Evolutionary conservation across 2,113 vertebrate species (phyloP), one percentile per base, ranked within the genome.

Genomic region (Lepus timidus): DNA sequence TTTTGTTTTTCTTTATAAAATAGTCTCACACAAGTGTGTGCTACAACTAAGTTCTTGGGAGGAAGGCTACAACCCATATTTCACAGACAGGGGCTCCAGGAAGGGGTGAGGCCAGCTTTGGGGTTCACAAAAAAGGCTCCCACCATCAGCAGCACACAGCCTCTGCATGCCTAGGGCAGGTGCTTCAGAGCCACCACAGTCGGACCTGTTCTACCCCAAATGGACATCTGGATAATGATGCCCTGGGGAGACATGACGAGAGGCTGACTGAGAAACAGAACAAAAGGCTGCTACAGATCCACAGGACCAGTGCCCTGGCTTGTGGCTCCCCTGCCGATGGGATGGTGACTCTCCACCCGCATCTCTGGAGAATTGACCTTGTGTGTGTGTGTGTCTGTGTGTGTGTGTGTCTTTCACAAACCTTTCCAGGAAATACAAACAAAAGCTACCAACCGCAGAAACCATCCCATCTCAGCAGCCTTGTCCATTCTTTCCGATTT

Each of bases 201-300:
- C 1, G 8, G 86, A 3, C 0, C 80, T 81, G 81, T 79, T 87
- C 87, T 89, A 81, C 62, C 82, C 91, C n/a, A 1, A 82, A 93
- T 92, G 70, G 90, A 92, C 87, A 96, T 36, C 86, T 97, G 91
- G 94, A 80, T 96, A 97, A 1, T 85, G 67, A 49, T 9, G 33
- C 14, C 16, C 76, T 92, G 39, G 90, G 91, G 93, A 95, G 74
- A 90, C 76, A 74, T 0, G 20, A 92, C 55, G 33, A 58, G 36
- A 55, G 76, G 93, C 86, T 95, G 73, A 95, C 86, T 93, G 85
- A 90, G 65, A 75, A 91, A 95, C 0, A 0, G 80, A 95, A 89
- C 22, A 65, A 33, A 14, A 33, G 75, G 61, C 90, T 95, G 61
- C 83, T 51, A 44, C 88, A 80, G 68, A 92, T 79, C 85, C 44